A percentile compares a stretch with the other conserved stretches of the same genome.
phyloP scores from a whole-genome alignment of 2,113 vertebrate genomes.

The Cheirogaleus medius region DNA sequence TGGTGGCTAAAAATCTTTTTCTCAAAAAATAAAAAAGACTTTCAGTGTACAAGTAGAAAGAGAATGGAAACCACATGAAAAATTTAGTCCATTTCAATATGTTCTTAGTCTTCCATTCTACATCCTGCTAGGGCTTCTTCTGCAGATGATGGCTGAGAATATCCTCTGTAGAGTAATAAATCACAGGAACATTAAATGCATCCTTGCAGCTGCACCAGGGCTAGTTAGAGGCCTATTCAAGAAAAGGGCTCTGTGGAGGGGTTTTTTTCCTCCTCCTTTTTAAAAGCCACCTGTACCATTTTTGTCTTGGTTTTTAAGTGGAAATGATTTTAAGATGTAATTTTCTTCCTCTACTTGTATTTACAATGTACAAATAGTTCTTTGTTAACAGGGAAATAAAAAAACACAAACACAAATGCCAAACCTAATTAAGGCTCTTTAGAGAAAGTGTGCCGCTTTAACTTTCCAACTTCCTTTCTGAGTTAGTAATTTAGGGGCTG shows the following conservation, averaged over 20 bases:
- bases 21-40: constrained; percentile 66
- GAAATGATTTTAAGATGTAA: constrained; percentile 84
- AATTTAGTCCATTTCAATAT: constrained; percentile 76
- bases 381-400: constrained; percentile 67
- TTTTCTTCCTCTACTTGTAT: constrained; percentile 81
- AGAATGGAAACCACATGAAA: constrained; percentile 78
- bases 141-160: constrained; percentile 79
- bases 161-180: constrained; percentile 81
- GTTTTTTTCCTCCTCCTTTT: constrained; percentile 71
- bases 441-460: constrained; percentile 79
- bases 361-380: constrained; percentile 82
- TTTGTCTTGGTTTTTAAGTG: constrained; percentile 78
- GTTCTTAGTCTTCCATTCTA: constrained; percentile 81
- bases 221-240: constrained; percentile 87
- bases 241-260: constrained; percentile 80
- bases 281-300: constrained; percentile 81
- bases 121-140: constrained; percentile 74
- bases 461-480: constrained; percentile 82
- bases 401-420: constrained; percentile 52
- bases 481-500: constrained; percentile 78
- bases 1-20: constrained; percentile 74
- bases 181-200: constrained; percentile 80
- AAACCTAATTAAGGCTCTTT: constrained; percentile 82
- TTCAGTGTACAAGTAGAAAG: constrained; percentile 73
- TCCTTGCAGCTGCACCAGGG: constrained; percentile 83